These are phyloP conservation scores for Geotria australis DNA, from an alignment of 2,797 vertebrate genomes.

Conservation along the genomic window DNA sequence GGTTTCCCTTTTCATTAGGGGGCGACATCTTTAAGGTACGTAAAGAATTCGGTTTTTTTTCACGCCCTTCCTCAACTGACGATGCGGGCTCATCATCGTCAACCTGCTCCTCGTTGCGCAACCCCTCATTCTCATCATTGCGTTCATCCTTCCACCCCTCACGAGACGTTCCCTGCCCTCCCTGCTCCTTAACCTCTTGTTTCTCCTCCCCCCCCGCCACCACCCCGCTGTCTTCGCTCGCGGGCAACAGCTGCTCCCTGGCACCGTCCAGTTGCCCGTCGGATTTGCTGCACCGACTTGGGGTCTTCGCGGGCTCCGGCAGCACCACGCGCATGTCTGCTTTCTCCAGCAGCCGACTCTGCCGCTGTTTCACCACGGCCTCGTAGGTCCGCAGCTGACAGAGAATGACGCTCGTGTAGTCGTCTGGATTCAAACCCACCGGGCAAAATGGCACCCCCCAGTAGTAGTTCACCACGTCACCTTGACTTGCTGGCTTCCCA, in stretches of 20 bases:
- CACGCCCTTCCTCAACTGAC: too few species aligned
- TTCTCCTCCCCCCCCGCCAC: background rate
- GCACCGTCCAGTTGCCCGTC: too few species aligned
- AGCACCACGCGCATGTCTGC: conserved; percentile 21
- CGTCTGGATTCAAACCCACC: conserved; percentile 38
- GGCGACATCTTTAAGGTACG: too few species aligned
- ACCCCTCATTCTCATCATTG: too few species aligned
- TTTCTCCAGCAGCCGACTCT: conserved; percentile 41
- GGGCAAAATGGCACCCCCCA: conserved; percentile 94
- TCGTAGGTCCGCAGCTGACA: conserved; percentile 71
- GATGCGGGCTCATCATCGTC: too few species aligned
- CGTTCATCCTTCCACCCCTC: too few species aligned
- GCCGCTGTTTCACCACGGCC: conserved; percentile 54
- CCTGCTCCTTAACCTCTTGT: background rate
- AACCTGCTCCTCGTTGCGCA: too few species aligned
- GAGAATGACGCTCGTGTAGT: conserved; percentile 62
- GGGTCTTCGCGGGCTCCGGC: too few species aligned
- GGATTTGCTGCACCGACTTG: too few species aligned
- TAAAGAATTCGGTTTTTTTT: too few species aligned
- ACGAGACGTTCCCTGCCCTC: background rate
- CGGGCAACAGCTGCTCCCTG: conserved; percentile 21
- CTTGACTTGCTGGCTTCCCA: too few species aligned
- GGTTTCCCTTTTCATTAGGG: too few species aligned
- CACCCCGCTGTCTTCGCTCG: background rate
- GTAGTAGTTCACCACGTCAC: conserved; percentile 40